phyloP scores from a whole-genome alignment of 2,888 invertebrate genomes.

The Griposia aprilina region DNA sequence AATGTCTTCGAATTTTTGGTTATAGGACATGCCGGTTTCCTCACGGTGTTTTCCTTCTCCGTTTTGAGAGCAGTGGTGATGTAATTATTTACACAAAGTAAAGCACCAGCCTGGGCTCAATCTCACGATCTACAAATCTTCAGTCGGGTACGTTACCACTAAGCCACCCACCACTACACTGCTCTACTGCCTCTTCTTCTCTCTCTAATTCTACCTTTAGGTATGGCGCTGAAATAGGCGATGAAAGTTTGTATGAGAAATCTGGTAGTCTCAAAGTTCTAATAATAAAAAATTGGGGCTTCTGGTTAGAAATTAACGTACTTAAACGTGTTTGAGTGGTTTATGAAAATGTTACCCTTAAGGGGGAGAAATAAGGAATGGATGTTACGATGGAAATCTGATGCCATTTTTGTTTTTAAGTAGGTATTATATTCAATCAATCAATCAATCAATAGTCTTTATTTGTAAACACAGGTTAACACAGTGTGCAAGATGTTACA shows the following conservation, averaged over 20 bases:
- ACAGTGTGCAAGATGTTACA: no score
- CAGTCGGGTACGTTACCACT: neutral
- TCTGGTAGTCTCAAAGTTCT: neutral
- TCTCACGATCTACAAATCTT: neutral
- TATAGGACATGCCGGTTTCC: no score
- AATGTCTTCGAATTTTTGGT: neutral
- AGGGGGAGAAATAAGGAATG: neutral
- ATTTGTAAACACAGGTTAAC: no score
- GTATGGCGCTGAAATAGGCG: neutral
- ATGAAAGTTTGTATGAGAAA: neutral
- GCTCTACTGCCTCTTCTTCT: neutral
- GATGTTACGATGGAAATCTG: neutral
- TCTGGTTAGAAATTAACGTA: neutral
- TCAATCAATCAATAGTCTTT: no score
- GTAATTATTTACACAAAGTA: neutral
- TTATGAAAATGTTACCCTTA: neutral
- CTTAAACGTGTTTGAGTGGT: neutral
- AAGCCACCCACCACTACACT: neutral
- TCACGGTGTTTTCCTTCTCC: neutral
- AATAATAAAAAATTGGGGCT: neutral
- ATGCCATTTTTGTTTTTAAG: neutral
- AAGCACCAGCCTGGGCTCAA: neutral
- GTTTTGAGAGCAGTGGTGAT: neutral
- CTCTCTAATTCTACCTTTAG: neutral
- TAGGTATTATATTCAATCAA: neutral